Evolutionary conservation across 2,888 invertebrate genomes (phyloP), one percentile per base, ranked within the genome.

Genomic region (Platerodrilus igneus): DNA sequence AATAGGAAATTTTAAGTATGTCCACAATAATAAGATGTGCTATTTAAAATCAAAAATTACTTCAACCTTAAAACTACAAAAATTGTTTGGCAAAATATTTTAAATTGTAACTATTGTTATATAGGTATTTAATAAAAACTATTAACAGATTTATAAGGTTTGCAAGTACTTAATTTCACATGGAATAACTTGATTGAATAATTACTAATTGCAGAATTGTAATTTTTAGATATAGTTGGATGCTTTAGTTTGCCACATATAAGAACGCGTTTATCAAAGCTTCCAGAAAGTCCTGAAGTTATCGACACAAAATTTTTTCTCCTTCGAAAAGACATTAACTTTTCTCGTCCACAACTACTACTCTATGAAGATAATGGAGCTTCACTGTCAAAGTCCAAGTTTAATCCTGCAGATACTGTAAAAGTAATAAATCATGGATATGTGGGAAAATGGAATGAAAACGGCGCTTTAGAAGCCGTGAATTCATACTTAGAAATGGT

Each of bases 391-490:
- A 50, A 58, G 21, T 75, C 77, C 0, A 63, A 59, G 22, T 75
- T 75, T 46, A 64, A 74, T 48, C 51, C 57, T 1, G 62, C 58
- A 2, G 68, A 68, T 41, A 64, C 68, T 1, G 52, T 75, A 16
- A 78, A 75, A 52, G 62, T 78, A 26, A 58, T 77, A 10, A 69
- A 77, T 11, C 78, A 78, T 49, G 78, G 78, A 1, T 78, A 70
- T 53, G 74, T 75, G 61, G 75, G 76, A 28, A 73, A 69, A 45
- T 76, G 76, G 53, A 70, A 66, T 41, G 72, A 73, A 40, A 60
- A 57, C 22, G 73, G 71, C 10, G 68, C 70, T 0, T 51, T 72
- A 16, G 59, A 62, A 11, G 67, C 70, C 1, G 70, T 67, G 1
- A 62, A 70, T 25, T 59, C 69, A 1, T 67, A 76, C 28, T 62